Conservation (phyloP, 2,113 vertebrate genomes). For the Micromys minutus region DNA sequence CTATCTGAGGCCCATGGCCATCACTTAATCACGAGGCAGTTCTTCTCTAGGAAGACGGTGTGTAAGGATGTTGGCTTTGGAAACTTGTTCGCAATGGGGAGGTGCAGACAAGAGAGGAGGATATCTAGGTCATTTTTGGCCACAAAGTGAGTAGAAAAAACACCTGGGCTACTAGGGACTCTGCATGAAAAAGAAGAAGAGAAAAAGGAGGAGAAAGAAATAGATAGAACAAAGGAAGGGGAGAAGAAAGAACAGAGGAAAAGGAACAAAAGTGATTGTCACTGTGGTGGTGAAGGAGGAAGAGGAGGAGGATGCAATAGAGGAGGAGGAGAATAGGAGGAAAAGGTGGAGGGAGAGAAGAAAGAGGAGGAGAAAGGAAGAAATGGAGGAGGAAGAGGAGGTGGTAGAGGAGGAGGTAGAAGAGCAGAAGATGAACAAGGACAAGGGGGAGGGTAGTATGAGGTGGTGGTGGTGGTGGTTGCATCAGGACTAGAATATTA, state of each 20-base stretch:
- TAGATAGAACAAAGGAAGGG: background rate
- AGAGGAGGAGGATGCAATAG: background rate
- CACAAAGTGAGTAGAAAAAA: background rate
- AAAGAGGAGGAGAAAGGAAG: no score
- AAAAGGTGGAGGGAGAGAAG: background rate
- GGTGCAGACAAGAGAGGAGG: background rate
- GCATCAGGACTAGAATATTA: background rate
- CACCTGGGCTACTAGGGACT: background rate
- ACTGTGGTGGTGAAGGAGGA: background rate
- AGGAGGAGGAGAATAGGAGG: no score
- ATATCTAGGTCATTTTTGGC: background rate
- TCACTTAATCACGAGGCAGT: background rate
- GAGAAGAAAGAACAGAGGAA: no score
- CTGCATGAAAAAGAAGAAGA: background rate
- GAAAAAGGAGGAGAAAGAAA: no score
- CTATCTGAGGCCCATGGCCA: background rate
- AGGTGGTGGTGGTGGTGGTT: background rate
- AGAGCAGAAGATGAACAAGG: no score
- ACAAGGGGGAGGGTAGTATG: no score
- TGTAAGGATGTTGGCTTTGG: background rate
- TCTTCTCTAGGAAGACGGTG: background rate
- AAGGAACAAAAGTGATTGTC: no score
- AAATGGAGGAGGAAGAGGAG: background rate
- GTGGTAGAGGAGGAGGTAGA: background rate
- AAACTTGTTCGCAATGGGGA: background rate